Conservation (phyloP, 2,797 vertebrate species). For the Setipinna tenuifilis region DNA sequence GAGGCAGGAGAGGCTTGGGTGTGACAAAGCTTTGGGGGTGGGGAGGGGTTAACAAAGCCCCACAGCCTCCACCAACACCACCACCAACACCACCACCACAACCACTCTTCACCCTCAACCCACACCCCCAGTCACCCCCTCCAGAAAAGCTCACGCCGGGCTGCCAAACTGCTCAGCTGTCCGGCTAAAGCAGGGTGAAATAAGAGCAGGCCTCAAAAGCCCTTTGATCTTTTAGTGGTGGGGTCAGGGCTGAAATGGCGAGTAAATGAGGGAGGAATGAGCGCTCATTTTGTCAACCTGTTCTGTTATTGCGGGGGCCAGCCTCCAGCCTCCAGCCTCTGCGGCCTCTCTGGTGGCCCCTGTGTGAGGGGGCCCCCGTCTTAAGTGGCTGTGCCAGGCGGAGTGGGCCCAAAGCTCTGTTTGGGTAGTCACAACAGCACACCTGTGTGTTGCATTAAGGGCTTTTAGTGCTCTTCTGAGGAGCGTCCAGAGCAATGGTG, state of each 20-base stretch:
- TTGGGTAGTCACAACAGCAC: slow-evolving; percentile 72
- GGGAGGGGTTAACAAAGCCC: slow-evolving; percentile 63
- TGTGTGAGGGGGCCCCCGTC: slow-evolving; percentile 73
- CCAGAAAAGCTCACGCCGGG: slow-evolving; percentile 58
- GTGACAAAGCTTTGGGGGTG: slow-evolving; percentile 59
- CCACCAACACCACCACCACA: no score
- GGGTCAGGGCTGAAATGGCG: slow-evolving; percentile 81
- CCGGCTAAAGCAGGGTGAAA: slow-evolving; percentile 73
- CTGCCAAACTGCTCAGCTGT: slow-evolving; percentile 76
- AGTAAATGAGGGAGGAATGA: slow-evolving; percentile 82
- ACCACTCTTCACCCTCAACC: background rate
- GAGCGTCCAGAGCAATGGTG: slow-evolving; percentile 65
- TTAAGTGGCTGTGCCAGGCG: slow-evolving; percentile 77
- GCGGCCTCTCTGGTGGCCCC: slow-evolving; percentile 54
- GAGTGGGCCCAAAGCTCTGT: slow-evolving; percentile 67
- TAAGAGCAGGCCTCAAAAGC: slow-evolving; percentile 78
- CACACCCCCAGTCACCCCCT: slow-evolving; percentile 49
- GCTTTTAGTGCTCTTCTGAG: slow-evolving; percentile 73
- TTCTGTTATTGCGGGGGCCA: slow-evolving; percentile 70
- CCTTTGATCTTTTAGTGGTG: slow-evolving; percentile 81
- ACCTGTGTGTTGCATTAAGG: slow-evolving; percentile 57
- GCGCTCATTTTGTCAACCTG: slow-evolving; percentile 81
- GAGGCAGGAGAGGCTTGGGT: slow-evolving; percentile 35
- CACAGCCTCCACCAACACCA: background rate
- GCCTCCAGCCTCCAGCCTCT: background rate